A percentile compares a stretch with the other conserved stretches of the same genome.
Evolutionary conservation across 2,113 vertebrate species (phyloP).

Genomic region (Scomber colias): DNA sequence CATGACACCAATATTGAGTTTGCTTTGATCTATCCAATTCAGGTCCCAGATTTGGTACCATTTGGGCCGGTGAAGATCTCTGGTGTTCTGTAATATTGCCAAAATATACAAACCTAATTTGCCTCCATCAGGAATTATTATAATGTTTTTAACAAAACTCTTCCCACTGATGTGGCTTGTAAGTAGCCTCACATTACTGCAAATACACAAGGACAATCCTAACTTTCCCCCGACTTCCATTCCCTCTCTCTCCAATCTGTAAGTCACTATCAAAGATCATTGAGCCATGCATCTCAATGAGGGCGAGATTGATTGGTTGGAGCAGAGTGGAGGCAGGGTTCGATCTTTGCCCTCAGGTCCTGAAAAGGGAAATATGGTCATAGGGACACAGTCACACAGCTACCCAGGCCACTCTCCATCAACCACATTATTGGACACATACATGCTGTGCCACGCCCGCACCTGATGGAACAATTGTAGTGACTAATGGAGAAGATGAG

Average conservation of each 20-base stretch:
- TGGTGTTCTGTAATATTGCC: too few relatives aligned
- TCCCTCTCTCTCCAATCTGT: conserved; percentile 61
- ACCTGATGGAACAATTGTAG: conserved; percentile 74
- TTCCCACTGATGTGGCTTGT: conserved; percentile 3
- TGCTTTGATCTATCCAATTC: background rate
- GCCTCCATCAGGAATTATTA: too few relatives aligned
- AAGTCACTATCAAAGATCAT: conserved; percentile 78
- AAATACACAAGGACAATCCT: conserved; percentile 66
- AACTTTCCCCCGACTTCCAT: conserved; percentile 59
- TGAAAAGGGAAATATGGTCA: conserved; percentile 67
- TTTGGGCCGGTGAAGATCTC: too few relatives aligned
- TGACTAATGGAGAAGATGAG: conserved; percentile 73
- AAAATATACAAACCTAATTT: too few relatives aligned
- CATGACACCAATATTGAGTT: background rate
- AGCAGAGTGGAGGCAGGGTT: conserved; percentile 72
- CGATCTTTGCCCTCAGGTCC: conserved; percentile 78
- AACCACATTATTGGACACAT: conserved; percentile 73
- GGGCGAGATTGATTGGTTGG: conserved; percentile 78
- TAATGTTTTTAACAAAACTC: background rate
- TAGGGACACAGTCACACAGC: conserved; percentile 52
- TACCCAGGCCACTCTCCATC: conserved; percentile 71
- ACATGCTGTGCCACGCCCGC: conserved; percentile 72
- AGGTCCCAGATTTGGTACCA: too few relatives aligned
- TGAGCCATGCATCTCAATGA: conserved; percentile 84
- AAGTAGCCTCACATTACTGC: conserved; percentile 44